phyloP scores from a whole-genome alignment of 2,113 vertebrate species.

The Chaetodon trifascialis region DNA sequence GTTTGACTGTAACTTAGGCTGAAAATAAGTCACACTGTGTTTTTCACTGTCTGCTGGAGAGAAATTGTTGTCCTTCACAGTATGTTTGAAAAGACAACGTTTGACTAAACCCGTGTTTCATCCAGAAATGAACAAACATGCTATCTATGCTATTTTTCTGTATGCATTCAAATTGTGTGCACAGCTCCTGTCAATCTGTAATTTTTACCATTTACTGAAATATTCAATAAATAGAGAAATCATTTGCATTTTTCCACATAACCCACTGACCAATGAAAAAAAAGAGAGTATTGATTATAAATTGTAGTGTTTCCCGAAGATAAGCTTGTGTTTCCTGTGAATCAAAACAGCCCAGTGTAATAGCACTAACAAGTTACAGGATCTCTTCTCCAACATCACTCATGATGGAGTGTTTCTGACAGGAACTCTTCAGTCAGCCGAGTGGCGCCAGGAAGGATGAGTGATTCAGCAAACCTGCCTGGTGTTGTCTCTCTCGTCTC shows the following conservation, averaged over 20 bases:
- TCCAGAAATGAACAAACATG: not conserved
- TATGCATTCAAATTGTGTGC: slow-evolving; percentile 10
- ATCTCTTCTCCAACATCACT: slow-evolving; percentile 80
- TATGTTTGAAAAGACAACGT: not conserved
- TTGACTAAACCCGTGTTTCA: slow-evolving; percentile 14
- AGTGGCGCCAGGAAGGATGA: slow-evolving; percentile 88
- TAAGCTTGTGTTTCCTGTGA: slow-evolving; percentile 38
- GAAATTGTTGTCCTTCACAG: slow-evolving; percentile 53
- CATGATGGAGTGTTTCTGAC: slow-evolving; percentile 84
- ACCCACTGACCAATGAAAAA: slow-evolving; percentile 50
- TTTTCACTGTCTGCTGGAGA: slow-evolving; percentile 40
- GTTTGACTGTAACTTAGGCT: slow-evolving; percentile 69
- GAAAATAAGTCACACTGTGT: slow-evolving; percentile 72
- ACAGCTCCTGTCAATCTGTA: slow-evolving; percentile 24
- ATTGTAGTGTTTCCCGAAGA: slow-evolving; percentile 39
- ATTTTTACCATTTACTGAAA: slow-evolving; percentile 30
- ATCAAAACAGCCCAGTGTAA: slow-evolving; percentile 63
- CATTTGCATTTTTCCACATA: slow-evolving; percentile 42
- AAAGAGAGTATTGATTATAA: slow-evolving; percentile 47
- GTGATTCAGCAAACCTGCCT: slow-evolving; percentile 90
- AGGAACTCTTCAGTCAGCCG: slow-evolving; percentile 84
- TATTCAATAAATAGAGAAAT: slow-evolving; percentile 42
- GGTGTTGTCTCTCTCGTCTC: slow-evolving; percentile 82
- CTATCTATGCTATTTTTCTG: not conserved
- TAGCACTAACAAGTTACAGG: slow-evolving; percentile 81